phyloP scores from a whole-genome alignment of 2,797 vertebrate genomes.

The Coccyzus lansbergi region DNA sequence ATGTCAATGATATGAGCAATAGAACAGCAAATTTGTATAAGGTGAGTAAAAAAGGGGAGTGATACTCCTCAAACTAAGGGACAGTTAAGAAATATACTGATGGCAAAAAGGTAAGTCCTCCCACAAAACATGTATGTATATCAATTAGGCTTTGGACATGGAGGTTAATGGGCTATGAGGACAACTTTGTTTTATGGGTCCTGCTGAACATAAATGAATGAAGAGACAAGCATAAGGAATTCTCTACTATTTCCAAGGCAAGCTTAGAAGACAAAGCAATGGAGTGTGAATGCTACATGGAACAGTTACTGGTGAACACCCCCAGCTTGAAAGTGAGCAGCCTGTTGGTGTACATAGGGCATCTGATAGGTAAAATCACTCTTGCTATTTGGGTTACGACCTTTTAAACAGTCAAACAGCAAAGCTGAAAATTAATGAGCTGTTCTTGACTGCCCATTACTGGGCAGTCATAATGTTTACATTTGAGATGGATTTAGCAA shows the following conservation, averaged over 20 bases:
- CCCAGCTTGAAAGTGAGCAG: constrained; percentile 37
- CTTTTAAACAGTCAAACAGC: constrained; percentile 67
- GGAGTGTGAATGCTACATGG: background rate
- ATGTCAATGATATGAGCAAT: background rate
- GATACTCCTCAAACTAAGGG: background rate
- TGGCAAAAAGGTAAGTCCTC: background rate
- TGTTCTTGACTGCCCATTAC: constrained; percentile 41
- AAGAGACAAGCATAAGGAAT: constrained; percentile 34
- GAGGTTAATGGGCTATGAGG: constrained; percentile 66
- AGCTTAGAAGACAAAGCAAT: constrained; percentile 52
- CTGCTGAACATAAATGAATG: constrained; percentile 1
- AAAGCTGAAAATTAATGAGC: constrained; percentile 65
- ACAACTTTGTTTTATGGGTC: constrained; percentile 56
- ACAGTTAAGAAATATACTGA: background rate
- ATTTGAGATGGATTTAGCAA: background rate
- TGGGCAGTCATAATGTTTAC: background rate
- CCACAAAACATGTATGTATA: background rate
- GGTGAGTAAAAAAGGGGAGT: background rate
- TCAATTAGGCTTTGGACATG: background rate
- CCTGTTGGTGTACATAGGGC: background rate
- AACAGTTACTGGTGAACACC: constrained; percentile 21
- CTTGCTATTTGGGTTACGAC: constrained; percentile 24
- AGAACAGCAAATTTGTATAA: background rate
- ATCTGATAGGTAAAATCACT: constrained; percentile 46
- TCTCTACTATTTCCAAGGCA: constrained; percentile 39